phyloP scores from a whole-genome alignment of 2,113 vertebrate species.

The Azemiops feae region DNA sequence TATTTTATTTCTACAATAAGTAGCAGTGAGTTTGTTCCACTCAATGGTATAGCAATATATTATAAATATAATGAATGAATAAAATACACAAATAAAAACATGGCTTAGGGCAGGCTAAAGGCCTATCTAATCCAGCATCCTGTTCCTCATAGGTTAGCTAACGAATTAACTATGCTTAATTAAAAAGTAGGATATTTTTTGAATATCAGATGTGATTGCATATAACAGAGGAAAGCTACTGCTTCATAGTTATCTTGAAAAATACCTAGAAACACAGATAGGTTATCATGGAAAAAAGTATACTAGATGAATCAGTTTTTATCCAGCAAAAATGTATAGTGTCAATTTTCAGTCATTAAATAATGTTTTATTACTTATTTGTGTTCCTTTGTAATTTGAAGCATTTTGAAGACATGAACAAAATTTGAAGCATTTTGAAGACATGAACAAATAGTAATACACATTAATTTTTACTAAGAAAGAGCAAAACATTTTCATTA shows the following conservation, averaged over 20 bases:
- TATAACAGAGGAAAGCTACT: not conserved
- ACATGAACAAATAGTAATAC: not conserved
- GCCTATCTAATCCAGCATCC: not conserved
- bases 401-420: not conserved
- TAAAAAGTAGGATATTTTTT: not conserved
- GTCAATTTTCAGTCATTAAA: not conserved
- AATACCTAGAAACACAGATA: not conserved
- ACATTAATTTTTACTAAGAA: not conserved
- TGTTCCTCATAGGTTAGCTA: not conserved
- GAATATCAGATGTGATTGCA: not conserved
- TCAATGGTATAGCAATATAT: not conserved
- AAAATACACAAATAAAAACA: not conserved
- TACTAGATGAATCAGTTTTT: not conserved
- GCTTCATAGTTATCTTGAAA: not conserved
- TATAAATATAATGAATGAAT: not conserved
- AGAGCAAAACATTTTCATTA: not conserved
- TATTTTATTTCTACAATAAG: not conserved
- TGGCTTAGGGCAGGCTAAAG: not conserved
- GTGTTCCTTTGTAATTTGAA: not conserved
- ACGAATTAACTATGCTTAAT: not conserved
- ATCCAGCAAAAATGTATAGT: not conserved
- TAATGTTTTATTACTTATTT: not conserved
- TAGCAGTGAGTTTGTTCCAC: not conserved
- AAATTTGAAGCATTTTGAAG: not conserved
- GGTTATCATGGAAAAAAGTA: not conserved